phyloP scores from a whole-genome alignment of 2,888 invertebrate genomes.

The Strigamia transsilvanica region DNA sequence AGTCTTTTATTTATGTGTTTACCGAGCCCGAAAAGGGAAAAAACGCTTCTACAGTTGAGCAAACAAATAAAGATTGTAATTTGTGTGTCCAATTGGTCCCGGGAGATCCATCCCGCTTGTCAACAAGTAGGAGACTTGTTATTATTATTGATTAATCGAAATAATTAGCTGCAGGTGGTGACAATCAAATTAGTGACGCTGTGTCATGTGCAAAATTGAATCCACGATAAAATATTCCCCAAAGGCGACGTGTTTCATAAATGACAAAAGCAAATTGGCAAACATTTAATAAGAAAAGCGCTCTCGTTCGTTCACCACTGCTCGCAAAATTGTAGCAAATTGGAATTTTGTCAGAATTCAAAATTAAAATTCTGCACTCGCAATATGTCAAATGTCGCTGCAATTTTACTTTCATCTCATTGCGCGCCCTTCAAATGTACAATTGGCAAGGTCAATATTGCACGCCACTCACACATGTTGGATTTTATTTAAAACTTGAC shows the following conservation, averaged over 20 bases:
- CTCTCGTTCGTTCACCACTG: neutral
- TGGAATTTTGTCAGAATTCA: neutral
- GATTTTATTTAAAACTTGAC: too few species aligned
- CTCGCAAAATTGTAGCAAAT: neutral
- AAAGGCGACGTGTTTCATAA: constrained; percentile 15
- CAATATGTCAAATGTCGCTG: constrained; percentile 1
- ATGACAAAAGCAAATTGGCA: constrained; percentile 19
- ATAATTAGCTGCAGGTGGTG: constrained; percentile 29
- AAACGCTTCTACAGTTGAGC: neutral
- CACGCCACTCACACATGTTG: neutral
- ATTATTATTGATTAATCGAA: constrained; percentile 35
- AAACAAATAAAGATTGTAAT: neutral
- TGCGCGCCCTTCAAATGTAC: neutral
- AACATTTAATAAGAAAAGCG: constrained; percentile 17
- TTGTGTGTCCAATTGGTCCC: constrained; percentile 3
- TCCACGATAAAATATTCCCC: neutral
- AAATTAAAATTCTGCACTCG: neutral
- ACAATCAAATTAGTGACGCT: constrained; percentile 26
- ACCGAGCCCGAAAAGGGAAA: neutral
- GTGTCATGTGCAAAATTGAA: constrained; percentile 31
- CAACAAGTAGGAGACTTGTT: constrained; percentile 19
- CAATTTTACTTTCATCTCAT: constrained; percentile 10
- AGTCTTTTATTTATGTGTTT: neutral
- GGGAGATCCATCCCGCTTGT: neutral
- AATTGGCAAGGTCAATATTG: neutral